These are phyloP conservation scores for Vultur gryphus DNA, from an alignment of 2,797 vertebrate species.

Conservation along the genomic window DNA sequence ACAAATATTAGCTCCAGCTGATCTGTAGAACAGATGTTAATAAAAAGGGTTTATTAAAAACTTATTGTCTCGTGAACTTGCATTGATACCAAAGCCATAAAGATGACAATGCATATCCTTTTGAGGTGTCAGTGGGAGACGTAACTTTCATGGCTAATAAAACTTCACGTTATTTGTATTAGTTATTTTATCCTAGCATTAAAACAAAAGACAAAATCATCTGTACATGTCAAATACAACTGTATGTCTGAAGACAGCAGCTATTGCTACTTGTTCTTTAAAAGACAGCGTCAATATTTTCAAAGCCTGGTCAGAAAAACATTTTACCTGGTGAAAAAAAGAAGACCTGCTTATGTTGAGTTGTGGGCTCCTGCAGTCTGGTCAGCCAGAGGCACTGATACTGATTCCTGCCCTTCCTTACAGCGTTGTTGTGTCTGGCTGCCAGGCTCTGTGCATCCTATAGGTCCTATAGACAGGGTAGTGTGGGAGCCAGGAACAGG, in stretches of 20 bases:
- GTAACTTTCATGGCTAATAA: neutral
- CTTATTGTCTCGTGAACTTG: neutral
- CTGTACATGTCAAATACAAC: neutral
- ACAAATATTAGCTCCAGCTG: neutral
- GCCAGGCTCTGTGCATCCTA: neutral
- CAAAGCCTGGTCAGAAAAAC: neutral
- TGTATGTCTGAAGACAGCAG: neutral
- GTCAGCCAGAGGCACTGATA: neutral
- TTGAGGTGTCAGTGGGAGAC: neutral
- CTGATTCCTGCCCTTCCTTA: neutral
- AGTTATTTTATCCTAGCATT: neutral
- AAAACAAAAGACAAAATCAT: neutral
- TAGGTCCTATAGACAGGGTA: neutral
- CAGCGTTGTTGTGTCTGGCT: neutral
- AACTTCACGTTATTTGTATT: neutral
- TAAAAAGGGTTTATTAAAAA: neutral
- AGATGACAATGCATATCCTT: neutral
- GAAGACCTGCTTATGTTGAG: neutral
- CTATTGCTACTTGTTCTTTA: neutral
- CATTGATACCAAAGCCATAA: neutral
- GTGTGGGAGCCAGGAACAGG: neutral
- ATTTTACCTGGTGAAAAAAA: neutral
- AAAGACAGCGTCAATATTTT: neutral
- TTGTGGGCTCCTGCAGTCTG: neutral
- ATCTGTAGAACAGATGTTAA: neutral